Conservation (phyloP, 2,113 vertebrate genomes). For the Calyptommatus sinebrachiatus region DNA sequence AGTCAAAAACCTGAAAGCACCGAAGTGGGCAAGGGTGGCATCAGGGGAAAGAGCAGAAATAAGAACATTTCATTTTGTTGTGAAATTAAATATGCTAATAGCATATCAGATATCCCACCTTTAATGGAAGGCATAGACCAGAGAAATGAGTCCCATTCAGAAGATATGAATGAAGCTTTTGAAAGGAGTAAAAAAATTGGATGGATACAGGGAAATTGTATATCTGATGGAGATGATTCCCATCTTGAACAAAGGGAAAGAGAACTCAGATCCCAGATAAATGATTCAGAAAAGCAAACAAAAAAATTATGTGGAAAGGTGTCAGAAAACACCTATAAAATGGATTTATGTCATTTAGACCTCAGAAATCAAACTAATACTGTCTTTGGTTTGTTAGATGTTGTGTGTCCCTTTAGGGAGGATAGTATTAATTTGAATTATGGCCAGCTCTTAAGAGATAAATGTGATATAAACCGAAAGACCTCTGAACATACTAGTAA, state of each 20-base stretch:
- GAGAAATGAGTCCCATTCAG: slow-evolving; percentile 4
- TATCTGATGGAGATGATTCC: neutral
- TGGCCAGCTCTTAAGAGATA: neutral
- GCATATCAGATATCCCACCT: neutral
- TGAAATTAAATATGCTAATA: neutral
- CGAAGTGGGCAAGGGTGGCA: neutral
- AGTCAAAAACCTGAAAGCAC: neutral
- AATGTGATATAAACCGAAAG: neutral
- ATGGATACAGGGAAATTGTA: neutral
- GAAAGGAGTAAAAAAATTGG: neutral
- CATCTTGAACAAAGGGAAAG: neutral
- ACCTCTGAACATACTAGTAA: neutral
- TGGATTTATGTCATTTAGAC: neutral
- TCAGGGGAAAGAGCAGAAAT: neutral
- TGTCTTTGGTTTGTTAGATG: neutral
- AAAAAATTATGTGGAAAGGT: neutral
- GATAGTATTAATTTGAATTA: neutral
- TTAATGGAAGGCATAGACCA: neutral
- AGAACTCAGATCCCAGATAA: neutral
- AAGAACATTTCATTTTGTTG: neutral
- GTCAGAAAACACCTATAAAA: neutral
- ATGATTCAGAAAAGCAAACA: neutral
- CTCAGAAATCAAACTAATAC: neutral
- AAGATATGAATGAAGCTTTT: neutral
- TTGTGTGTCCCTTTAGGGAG: neutral